Conservation (phyloP, 2,113 vertebrate species). For the Zosterops pallidus region DNA sequence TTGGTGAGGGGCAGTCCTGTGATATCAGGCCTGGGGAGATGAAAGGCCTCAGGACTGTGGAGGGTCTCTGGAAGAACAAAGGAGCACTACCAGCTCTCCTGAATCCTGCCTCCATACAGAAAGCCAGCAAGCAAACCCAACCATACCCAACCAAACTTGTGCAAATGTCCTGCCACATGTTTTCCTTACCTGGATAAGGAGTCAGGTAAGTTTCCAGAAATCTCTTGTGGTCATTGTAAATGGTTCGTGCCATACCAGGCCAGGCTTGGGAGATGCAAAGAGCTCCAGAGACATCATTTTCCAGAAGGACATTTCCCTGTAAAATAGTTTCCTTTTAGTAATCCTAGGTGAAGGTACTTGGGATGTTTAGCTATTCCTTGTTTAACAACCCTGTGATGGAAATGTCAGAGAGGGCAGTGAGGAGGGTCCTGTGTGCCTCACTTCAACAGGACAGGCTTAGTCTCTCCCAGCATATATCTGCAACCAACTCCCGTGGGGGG, state of each 20-base stretch:
- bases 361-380: neutral
- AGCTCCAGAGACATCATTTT: conserved; percentile 74
- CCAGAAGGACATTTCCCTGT: conserved; percentile 72
- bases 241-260: conserved; percentile 81
- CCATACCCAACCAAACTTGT: neutral
- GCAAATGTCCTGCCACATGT: rapidly evolving
- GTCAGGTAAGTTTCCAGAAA: conserved; percentile 80
- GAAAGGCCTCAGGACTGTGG: neutral
- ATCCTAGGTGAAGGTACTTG: neutral
- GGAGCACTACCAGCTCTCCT: neutral
- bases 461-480: neutral
- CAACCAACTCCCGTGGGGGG: neutral
- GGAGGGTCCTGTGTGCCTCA: neutral
- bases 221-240: conserved; percentile 80
- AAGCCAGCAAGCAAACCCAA: neutral
- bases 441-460: neutral
- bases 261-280: conserved; percentile 82
- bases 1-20: neutral
- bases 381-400: neutral
- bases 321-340: neutral
- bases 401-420: neutral
- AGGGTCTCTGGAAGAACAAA: neutral
- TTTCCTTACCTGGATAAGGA: conserved; percentile 73
- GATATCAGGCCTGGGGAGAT: neutral
- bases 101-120: neutral